These are phyloP conservation scores for Acanthurus tractus DNA, from an alignment of 2,797 vertebrate genomes.

Conservation along the genomic window DNA sequence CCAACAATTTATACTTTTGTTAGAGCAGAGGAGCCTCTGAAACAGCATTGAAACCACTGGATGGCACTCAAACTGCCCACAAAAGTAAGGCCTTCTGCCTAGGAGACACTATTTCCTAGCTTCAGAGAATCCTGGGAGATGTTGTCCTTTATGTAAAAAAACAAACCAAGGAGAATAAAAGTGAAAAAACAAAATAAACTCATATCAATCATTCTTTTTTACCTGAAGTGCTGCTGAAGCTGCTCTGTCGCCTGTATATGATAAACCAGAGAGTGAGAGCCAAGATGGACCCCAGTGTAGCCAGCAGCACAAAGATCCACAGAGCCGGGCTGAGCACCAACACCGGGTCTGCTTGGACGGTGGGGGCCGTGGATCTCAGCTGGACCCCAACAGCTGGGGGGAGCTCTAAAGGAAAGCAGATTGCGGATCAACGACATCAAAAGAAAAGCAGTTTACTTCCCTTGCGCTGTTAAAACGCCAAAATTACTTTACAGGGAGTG, in stretches of 20 bases:
- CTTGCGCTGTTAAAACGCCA: neutral
- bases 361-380: conserved; percentile 2
- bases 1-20: too few species aligned
- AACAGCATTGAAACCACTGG: conserved; percentile 1
- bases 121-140: neutral
- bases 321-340: conserved; percentile 50
- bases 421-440: neutral
- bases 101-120: neutral
- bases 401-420: conserved; percentile 46
- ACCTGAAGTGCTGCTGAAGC: conserved; percentile 60
- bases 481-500: neutral
- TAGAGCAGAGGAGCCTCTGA: too few species aligned
- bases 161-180: neutral
- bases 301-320: conserved; percentile 73
- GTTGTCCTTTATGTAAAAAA: neutral
- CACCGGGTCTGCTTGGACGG: neutral
- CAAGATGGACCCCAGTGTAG: conserved; percentile 66
- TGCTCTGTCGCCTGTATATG: conserved; percentile 70
- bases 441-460: neutral
- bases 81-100: neutral
- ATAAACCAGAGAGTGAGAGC: conserved; percentile 77
- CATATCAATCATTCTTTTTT: neutral
- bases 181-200: neutral
- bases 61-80: neutral
- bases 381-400: neutral